Base-by-base conservation (phyloP, 2,113 vertebrate genomes). In the Hippoglossus stenolepis region DNA sequence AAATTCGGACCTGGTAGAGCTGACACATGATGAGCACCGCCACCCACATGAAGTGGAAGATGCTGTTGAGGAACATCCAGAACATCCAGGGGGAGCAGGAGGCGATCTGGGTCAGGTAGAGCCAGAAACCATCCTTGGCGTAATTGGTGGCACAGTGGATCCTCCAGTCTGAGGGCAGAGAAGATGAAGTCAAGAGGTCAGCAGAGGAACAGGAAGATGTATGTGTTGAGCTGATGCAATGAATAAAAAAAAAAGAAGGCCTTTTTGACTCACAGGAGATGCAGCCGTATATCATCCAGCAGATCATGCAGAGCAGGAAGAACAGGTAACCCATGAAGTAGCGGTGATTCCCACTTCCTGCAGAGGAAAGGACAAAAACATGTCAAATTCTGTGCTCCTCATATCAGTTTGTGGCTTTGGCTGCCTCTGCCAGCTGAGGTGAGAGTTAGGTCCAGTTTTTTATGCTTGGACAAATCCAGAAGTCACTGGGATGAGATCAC, bases 21-120 rank as follows among this genome's bases (percentile, higher is more conserved):
- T 99, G 98, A 95, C 98, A 99, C 98, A 99, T 98, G 91, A 99
- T 98, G 85, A 99, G 95, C 62, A 99, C 97, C 6, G 97, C 97
- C 78, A 99, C 98, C 98, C 98, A 99, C 96, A 99, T 96, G 88
- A 99, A 97, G 92, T 99, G 98, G 93, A 99, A 99, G 73, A 98
- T 73, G 84, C 98, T 99, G 93, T 99, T 99, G 58, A 99, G 91
- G 90, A 99, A 99, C 98, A 99, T 99, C 98, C 98, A 99, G 86
- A 99, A 99, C 96, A 99, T 98, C 98, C 98, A 99, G 0, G 98
- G 97, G 2, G 98, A 99, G 89, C 97, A 99, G 45, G 97, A 97
- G 70, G 98, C 97, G 63, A 99, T 98, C 85, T 99, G 97, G 31
- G 97, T 98, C 86, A 99, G 86, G 0, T 99, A 99, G 14, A 97